Base-by-base conservation (phyloP, 2,888 invertebrate genomes). In the Diadegma fenestrale region DNA sequence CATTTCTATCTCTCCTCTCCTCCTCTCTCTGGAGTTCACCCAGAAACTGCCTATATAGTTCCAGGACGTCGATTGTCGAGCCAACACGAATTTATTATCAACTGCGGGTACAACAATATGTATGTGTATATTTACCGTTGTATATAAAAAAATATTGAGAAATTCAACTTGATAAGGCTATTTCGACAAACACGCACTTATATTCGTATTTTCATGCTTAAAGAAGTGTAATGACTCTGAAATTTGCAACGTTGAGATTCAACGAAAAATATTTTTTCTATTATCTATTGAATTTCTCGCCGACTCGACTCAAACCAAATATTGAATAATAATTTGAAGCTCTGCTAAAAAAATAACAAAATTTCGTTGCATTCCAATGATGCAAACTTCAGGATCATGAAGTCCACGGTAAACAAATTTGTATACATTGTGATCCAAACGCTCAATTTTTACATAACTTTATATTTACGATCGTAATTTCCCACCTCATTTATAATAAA, bases 21-120 rank as follows among this genome's bases (percentile, higher is more conserved):
- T 17, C 48, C n/a, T 43, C 26, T 54, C 64, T 26, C 69, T 69
- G 69, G 77, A 71, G 69, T 54, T 41, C 41, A n/a, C 72, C 80
- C 64, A 80, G 79, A 80, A 37, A 26, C 48, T n/a, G n/a, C 64
- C 37, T 48, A 43, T 66, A 72, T 71, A 58, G 45, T 68, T 48
- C 75, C 71, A 71, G 82, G 76, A 76, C 79, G 79, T 82, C 82
- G 82, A 85, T 85, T 80, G 80, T 80, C 85, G 80, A 63, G 82
- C 76, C 79, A 82, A 82, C 85, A 72, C 71, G 72, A 82, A 85
- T 82, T 85, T 85, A 85, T 85, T 85, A 80, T 80, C 79, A 54
- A 77, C 48, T 82, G 71, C 79, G 82, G 64, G 75, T 79, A 37
- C 51, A 43, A 72, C 17, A 17, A 48, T 37, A 12, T 48, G 37